These are phyloP conservation scores for Poeciliopsis prolifica DNA, from an alignment of 2,113 vertebrate species.

Conservation along the genomic window DNA sequence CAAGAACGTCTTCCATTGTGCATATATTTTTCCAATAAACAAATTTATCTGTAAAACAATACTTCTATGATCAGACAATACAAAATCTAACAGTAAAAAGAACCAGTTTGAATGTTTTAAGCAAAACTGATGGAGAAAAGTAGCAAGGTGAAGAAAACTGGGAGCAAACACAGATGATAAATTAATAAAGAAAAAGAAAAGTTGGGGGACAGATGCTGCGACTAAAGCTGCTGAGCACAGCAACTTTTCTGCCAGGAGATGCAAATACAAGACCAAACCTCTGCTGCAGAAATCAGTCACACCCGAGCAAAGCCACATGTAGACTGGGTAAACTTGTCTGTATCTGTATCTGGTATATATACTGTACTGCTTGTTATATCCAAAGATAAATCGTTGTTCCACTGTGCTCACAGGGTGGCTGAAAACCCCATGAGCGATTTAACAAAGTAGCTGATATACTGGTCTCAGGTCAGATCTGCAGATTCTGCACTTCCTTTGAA, in stretches of 20 bases:
- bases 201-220: slow-evolving; percentile 39
- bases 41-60: no score
- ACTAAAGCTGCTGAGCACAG: slow-evolving; percentile 41
- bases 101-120: neutral
- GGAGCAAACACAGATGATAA: neutral
- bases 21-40: no score
- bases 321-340: neutral
- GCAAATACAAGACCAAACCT: slow-evolving; percentile 51
- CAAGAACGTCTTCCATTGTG: no score
- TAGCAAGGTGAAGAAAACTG: slow-evolving; percentile 7
- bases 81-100: no score
- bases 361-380: neutral
- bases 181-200: slow-evolving; percentile 17
- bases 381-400: slow-evolving; percentile 16
- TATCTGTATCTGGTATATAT: neutral
- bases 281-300: slow-evolving; percentile 61
- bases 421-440: slow-evolving; percentile 50
- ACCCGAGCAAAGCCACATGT: neutral
- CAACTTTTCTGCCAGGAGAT: slow-evolving; percentile 42
- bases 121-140: neutral
- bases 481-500: slow-evolving; percentile 67
- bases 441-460: slow-evolving; percentile 42
- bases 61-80: no score
- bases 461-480: slow-evolving; percentile 58
- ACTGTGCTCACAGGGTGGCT: slow-evolving; percentile 42